phyloP scores from a whole-genome alignment of 64 coral and sea anemone species.

The Stichodactyla helianthus region DNA sequence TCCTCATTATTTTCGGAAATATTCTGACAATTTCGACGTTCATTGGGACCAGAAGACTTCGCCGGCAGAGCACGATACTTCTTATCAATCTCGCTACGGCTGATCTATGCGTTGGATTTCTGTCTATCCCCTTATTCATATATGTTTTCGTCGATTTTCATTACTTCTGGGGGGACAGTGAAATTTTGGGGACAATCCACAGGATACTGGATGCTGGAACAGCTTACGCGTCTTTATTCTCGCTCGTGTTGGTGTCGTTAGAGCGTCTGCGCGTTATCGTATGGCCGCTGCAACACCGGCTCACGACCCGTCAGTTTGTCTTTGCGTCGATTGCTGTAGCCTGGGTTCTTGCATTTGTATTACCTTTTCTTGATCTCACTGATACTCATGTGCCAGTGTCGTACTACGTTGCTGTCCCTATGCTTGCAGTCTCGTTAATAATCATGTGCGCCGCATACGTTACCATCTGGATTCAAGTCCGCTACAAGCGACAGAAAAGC shows the following conservation, averaged over 20 bases:
- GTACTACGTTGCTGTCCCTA: slow-evolving; percentile 27
- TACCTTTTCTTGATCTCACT: neutral
- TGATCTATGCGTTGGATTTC: slow-evolving; percentile 35
- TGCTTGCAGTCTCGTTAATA: slow-evolving; percentile 6
- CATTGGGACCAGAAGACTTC: slow-evolving; percentile 5
- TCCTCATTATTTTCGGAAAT: slow-evolving; percentile 32
- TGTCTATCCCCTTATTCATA: slow-evolving; percentile 30
- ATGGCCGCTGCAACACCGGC: slow-evolving; percentile 30
- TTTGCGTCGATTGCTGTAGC: slow-evolving; percentile 24
- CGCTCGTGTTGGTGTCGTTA: slow-evolving; percentile 47
- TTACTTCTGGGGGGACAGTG: neutral
- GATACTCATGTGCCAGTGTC: slow-evolving; percentile 19
- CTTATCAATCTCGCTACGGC: slow-evolving; percentile 36
- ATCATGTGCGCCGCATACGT: slow-evolving; percentile 42
- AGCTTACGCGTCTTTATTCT: slow-evolving; percentile 37
- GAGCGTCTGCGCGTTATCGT: slow-evolving; percentile 44
- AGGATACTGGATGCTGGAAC: slow-evolving; percentile 13
- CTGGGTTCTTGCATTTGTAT: slow-evolving; percentile 22
- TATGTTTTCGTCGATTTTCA: neutral
- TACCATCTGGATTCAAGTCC: slow-evolving; percentile 37
- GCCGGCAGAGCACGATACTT: slow-evolving; percentile 21
- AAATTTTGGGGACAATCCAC: neutral
- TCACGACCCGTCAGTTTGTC: neutral
- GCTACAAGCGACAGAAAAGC: slow-evolving; percentile 22
- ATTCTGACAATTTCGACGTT: slow-evolving; percentile 48